Evolutionary conservation across 2,797 vertebrate species (phyloP).

Genomic region (Muscicapa comitata): DNA sequence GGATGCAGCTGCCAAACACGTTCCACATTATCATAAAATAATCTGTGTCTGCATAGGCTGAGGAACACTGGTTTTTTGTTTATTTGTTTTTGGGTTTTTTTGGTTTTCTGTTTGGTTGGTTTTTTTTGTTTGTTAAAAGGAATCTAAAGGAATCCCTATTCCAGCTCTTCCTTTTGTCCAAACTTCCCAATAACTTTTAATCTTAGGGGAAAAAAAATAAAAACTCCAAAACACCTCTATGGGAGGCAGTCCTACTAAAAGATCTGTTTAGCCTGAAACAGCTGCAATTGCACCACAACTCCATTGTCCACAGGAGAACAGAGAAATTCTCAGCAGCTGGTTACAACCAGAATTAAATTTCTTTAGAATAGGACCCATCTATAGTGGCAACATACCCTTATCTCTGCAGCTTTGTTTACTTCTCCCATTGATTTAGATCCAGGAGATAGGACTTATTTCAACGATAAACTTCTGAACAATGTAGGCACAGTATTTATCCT

Average conservation of each 20-base stretch:
- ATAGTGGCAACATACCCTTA: background rate
- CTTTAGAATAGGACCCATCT: background rate
- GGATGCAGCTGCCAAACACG: slow-evolving; percentile 1
- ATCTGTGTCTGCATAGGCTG: background rate
- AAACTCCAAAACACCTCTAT: background rate
- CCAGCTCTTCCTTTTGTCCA: background rate
- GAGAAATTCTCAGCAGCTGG: background rate
- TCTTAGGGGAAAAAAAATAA: background rate
- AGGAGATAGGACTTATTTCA: background rate
- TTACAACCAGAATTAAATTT: background rate
- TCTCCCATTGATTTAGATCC: background rate
- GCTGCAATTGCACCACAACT: background rate
- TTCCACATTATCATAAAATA: background rate
- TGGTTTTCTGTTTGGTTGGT: too few species aligned
- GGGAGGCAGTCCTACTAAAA: background rate
- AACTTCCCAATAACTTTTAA: background rate
- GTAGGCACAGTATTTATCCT: background rate
- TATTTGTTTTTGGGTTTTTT: too few species aligned
- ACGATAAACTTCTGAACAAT: background rate
- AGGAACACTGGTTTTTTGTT: background rate
- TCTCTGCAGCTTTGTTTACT: slow-evolving; percentile 15
- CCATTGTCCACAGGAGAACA: background rate
- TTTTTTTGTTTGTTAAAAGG: background rate
- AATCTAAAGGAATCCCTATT: background rate
- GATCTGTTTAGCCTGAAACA: background rate